These are phyloP conservation scores for Schizaphis graminum DNA, from an alignment of 2,888 invertebrate species.

Conservation along the genomic window DNA sequence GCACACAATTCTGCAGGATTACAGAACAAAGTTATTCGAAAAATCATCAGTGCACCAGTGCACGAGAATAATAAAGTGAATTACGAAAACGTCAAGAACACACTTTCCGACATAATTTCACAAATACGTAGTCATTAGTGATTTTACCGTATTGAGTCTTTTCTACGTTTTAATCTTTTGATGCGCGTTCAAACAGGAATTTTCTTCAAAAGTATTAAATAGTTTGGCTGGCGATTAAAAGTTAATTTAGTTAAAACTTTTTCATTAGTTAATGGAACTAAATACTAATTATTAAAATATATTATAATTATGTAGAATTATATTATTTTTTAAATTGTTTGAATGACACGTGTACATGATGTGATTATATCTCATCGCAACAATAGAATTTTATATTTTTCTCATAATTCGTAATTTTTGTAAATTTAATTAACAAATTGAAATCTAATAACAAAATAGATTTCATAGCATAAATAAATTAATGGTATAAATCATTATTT, in stretches of 20 bases:
- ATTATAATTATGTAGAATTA: neutral
- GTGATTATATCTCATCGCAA: neutral
- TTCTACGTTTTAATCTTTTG: neutral
- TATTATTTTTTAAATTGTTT: neutral
- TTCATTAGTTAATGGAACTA: conserved; percentile 7
- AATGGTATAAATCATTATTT: neutral
- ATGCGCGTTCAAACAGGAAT: neutral
- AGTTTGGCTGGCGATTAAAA: neutral
- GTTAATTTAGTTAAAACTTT: neutral
- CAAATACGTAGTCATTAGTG: conserved; percentile 2
- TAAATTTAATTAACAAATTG: neutral
- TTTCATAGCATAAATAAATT: neutral
- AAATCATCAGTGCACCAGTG: neutral
- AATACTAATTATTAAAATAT: neutral
- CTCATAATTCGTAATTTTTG: neutral
- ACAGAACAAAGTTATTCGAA: neutral
- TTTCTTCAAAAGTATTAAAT: neutral
- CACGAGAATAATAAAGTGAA: conserved; percentile 20
- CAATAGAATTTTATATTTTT: neutral
- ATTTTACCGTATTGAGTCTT: neutral
- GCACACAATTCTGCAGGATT: neutral
- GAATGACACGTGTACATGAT: neutral
- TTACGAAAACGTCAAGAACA: conserved; percentile 22
- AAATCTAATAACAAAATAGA: neutral
- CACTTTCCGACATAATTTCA: neutral